Base-by-base conservation (phyloP, 2,113 vertebrate genomes). In the Asarcornis scutulata region DNA sequence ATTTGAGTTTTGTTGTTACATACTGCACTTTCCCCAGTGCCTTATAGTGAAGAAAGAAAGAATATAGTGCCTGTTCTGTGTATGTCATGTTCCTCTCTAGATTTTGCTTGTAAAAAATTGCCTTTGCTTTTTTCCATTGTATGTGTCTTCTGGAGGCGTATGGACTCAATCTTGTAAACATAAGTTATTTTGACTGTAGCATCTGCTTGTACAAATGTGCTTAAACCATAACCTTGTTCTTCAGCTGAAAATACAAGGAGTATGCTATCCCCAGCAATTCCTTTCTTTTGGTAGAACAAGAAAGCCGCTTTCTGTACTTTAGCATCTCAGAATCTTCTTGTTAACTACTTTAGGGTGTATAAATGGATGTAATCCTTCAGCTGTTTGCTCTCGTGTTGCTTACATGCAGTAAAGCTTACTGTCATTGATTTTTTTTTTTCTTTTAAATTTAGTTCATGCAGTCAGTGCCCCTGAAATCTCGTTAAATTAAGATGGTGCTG, bases 241-340 rank as follows among this genome's bases (percentile, higher is more conserved):
- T 74, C 44, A 69, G 46, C 18, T 50, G 55, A 15, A 59, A 95
- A 53, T 7, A 17, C 3, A 44, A 36, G 23, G 44, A 72, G 29
- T 9, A 1, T 6, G 1, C 29, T 16, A 6, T 64, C 38, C 23
- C 13, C 13, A 56, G 1, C 32, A 17, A 2, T 4, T 5, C 42
- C 8, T 20, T 40, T 52, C 27, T n/a, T 36, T n/a, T 36, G 6
- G 26, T 52, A 40, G 14, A 52, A 14, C 34, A 38, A 18, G 31
- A 14, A 26, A 81, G 22, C 14, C 25, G 72, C 11, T 50, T 75
- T 52, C 53, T n/a, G 4, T 6, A 1, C 23, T 67, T 27, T 2
- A 34, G 46, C 56, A 7, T 88, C 86, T 72, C 29, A 52, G 34
- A 8, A 29, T 56, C 6, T 26, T 52, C 48, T 63, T 2, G 0